Conservation (phyloP, 2,113 vertebrate genomes). For the Zosterops lateralis region DNA sequence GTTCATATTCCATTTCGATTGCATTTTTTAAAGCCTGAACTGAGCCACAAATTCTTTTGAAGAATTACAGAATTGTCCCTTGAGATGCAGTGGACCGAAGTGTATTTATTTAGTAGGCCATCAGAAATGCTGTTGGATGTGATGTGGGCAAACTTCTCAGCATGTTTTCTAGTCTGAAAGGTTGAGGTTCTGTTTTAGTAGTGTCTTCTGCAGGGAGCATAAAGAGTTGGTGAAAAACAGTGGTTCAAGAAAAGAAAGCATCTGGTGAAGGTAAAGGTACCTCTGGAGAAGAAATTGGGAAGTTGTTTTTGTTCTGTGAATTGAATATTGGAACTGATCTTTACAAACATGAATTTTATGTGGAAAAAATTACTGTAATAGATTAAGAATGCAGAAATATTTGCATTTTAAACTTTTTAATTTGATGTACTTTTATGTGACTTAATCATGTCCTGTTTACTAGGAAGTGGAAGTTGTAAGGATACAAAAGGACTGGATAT, state of each 20-base stretch:
- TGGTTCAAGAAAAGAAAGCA: not conserved
- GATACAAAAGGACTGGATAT: slow-evolving; percentile 84
- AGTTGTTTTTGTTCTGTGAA: not conserved
- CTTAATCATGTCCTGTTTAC: not conserved
- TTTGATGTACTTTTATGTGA: not conserved
- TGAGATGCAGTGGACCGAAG: not conserved
- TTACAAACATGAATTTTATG: not conserved
- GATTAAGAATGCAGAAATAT: not conserved
- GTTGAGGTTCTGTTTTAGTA: not conserved
- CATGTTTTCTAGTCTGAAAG: rapidly evolving
- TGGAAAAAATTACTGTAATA: not conserved
- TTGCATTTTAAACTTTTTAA: not conserved
- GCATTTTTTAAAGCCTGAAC: not conserved
- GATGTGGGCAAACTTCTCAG: not conserved
- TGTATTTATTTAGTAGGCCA: not conserved
- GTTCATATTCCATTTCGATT: not conserved
- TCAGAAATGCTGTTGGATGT: not conserved
- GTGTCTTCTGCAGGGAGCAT: not conserved
- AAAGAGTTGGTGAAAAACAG: not conserved
- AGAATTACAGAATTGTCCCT: not conserved
- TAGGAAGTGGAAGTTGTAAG: slow-evolving; percentile 81
- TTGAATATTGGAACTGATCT: not conserved
- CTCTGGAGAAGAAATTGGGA: not conserved
- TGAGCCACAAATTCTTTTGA: not conserved
- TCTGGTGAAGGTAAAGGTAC: not conserved